Evolutionary conservation across 2,888 invertebrate species (phyloP), one percentile per base, ranked within the genome.

Genomic region (Acanthosepion esculentum): DNA sequence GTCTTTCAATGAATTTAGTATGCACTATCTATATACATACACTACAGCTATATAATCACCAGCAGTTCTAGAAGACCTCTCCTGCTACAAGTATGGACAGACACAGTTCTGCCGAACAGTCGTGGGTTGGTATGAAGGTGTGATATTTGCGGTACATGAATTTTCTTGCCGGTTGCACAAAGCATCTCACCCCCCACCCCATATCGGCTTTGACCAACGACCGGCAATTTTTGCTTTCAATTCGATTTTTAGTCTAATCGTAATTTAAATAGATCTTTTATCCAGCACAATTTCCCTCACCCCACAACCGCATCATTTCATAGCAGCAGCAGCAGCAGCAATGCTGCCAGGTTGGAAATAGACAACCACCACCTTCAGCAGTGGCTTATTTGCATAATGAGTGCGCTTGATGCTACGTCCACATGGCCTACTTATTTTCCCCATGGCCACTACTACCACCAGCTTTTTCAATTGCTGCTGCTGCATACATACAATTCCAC

Each of bases 361-460:
- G n/a, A 55, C 55, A n/a, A 78, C 78, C 78, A 78, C 78, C 78
- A 78, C 78, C n/a, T 78, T 78, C 78, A 78, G 78, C 29, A 78
- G 8, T 8, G 78, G n/a, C n/a, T 29, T 64, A 55, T 55, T 55
- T 55, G 20, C 55, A 59, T 59, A 59, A 59, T 59, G 59, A 59
- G 59, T 59, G 59, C 78, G 23, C 64, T 29, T 8, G 23, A 23
- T 33, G n/a, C 78, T n/a, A n/a, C n/a, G 78, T 78, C 78, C 78
- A 33, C 78, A 78, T 78, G 78, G 78, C 78, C 78, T 78, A 78
- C 78, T 78, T 78, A 33, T 33, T 78, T n/a, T 41, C n/a, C 78
- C 78, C 78, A n/a, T 59, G 59, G 59, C 59, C 59, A 59, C 59
- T 6, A 55, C 55, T 20, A 23, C 59, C 59, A 59, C 23, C 20